Conservation (phyloP, 1,140 invertebrate species). For the Heterodera schachtii region DNA sequence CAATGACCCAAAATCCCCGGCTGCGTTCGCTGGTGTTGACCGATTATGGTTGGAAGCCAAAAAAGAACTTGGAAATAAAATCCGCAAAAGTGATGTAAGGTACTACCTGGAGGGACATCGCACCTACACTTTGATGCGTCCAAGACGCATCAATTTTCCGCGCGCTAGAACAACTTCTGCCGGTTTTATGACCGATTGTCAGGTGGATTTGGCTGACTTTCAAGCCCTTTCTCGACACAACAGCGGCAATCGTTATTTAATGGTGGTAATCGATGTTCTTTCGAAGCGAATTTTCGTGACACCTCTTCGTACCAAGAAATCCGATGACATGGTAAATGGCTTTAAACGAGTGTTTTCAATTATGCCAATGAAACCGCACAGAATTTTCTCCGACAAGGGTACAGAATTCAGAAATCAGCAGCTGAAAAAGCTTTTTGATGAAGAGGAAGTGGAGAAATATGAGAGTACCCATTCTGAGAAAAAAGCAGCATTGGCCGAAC, state of each 20-base stretch:
- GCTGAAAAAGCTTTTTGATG: conserved; percentile 5
- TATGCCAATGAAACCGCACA: conserved; percentile 14
- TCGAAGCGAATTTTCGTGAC: conserved; percentile 19
- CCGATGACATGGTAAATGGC: conserved; percentile 11
- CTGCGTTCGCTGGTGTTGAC: conserved; percentile 31
- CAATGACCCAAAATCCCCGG: conserved; percentile 24
- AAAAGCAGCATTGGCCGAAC: conserved; percentile 17
- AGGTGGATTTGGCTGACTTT: conserved; percentile 28
- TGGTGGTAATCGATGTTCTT: conserved; percentile 21
- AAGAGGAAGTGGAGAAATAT: conserved; percentile 19
- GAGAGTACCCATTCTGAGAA: neutral
- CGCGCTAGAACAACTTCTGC: conserved; percentile 2
- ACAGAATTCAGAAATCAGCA: conserved; percentile 13
- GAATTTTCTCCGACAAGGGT: conserved; percentile 24
- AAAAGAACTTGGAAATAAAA: neutral
- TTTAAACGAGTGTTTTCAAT: conserved; percentile 9
- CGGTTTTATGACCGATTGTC: conserved; percentile 27
- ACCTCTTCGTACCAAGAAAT: conserved; percentile 5
- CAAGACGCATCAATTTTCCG: neutral
- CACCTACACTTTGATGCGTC: conserved; percentile 17
- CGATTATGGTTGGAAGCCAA: conserved; percentile 12
- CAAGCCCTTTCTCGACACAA: conserved; percentile 12
- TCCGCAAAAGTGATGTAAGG: neutral
- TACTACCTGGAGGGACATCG: conserved; percentile 14
- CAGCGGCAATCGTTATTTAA: conserved; percentile 15